These are phyloP conservation scores for Drosophila anomalata DNA, from an alignment of 2,888 invertebrate genomes.

Conservation along the genomic window DNA sequence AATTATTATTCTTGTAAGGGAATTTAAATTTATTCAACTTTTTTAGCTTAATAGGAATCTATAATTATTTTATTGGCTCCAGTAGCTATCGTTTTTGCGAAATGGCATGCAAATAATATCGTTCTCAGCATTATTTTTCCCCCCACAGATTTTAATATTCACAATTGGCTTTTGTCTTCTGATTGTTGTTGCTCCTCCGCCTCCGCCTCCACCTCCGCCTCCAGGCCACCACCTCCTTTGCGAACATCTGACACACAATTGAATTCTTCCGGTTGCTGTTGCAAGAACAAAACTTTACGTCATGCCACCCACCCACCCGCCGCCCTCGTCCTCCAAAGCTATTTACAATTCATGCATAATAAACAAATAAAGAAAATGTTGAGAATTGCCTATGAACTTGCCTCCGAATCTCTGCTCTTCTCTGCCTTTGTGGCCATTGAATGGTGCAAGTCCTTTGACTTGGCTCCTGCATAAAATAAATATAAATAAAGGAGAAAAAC, in stretches of 20 bases:
- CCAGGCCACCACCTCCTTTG: neutral
- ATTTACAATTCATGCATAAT: constrained; percentile 74
- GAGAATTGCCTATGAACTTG: constrained; percentile 44
- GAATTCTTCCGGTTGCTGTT: constrained; percentile 71
- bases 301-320: constrained; percentile 22
- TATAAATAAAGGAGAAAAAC: constrained; percentile 60
- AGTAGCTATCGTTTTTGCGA: constrained; percentile 5
- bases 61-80: constrained; percentile 4
- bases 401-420: constrained; percentile 8
- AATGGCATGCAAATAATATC: constrained; percentile 25
- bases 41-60: neutral
- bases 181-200: constrained; percentile 19
- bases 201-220: neutral
- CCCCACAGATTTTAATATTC: constrained; percentile 55
- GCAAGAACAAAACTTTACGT: constrained; percentile 59
- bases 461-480: constrained; percentile 69
- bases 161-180: constrained; percentile 49
- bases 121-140: constrained; percentile 19
- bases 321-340: constrained; percentile 3
- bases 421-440: constrained; percentile 36
- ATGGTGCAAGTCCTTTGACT: constrained; percentile 56
- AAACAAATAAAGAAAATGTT: constrained; percentile 62
- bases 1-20: neutral
- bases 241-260: constrained; percentile 67
- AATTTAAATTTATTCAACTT: neutral